Evolutionary conservation across 2,888 invertebrate species (phyloP), one percentile per base, ranked within the genome.

Genomic region (Hydropsyche betteni): DNA sequence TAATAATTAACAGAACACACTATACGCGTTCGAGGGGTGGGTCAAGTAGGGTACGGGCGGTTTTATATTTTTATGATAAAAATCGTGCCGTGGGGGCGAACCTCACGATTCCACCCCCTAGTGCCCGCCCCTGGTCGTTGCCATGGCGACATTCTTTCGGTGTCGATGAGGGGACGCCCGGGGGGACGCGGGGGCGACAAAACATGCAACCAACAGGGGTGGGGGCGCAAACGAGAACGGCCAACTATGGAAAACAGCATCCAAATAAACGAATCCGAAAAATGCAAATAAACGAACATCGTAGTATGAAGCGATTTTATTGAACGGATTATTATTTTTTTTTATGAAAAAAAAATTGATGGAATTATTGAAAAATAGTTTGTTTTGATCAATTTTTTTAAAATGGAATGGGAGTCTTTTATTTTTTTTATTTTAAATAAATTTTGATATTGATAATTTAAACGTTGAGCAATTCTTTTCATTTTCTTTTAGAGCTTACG

Each of bases 1-100:
- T 4, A 8, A 44, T 44, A 24, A 44, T 44, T 6, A 8, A 44
- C 44, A 44, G 6, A 44, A 8, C 6, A 44, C 10, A 44, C 10
- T 44, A 44, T 44, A 70, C 53, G 12, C 24, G 53, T n/a, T 70
- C 8, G 24, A 16, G 8, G 64, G 64, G 64, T 64, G 36, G 64
- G 8, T 58, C 24, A 8, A 64, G 36, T 12, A 36, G 64, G 64
- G 12, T 24, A 36, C 36, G 64, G 36, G 64, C n/a, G 58, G 58
- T 64, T 69, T n/a, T 72, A 61, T 75, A 77, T 77, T 77, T 77
- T 75, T 77, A 75, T 75, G 72, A 77, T 75, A 77, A 77, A 77
- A 77, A 77, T 77, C 36, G 64, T 33, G 73, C 75, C 55, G 53
- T 52, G 72, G 72, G 75, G 72, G 75, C 36, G 36, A 52, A 58